Percentiles rank a stretch among this genome's conserved stretches.
Evolutionary conservation across 2,113 vertebrate species (phyloP).

Genomic region (Calidris pugnax): DNA sequence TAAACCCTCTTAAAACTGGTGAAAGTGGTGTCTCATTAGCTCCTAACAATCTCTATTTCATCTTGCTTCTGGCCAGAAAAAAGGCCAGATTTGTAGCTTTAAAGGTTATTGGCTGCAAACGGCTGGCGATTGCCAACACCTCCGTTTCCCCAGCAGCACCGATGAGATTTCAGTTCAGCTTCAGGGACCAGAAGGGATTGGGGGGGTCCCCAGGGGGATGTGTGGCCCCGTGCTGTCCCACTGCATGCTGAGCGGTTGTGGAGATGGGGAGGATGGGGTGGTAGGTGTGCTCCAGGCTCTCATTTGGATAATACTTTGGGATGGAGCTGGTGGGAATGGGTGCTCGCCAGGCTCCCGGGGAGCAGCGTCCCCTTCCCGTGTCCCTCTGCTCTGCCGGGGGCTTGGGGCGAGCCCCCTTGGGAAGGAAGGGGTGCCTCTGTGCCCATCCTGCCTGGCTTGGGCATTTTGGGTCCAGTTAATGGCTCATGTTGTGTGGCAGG

Average conservation of each 20-base stretch:
- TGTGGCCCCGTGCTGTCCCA: neutral
- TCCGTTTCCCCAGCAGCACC: neutral
- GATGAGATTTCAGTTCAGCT: rapidly evolving
- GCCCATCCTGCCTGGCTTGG: neutral
- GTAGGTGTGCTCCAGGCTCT: neutral
- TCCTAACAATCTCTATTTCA: neutral
- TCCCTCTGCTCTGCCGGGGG: neutral
- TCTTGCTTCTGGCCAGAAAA: neutral
- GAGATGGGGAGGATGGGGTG: too few species aligned
- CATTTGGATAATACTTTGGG: neutral
- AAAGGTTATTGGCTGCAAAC: neutral
- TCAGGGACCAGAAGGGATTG: neutral
- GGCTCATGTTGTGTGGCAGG: rapidly evolving
- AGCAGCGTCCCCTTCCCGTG: rapidly evolving
- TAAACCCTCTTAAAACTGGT: neutral
- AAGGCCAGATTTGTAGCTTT: neutral
- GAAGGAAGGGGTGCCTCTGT: neutral
- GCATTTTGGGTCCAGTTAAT: rapidly evolving
- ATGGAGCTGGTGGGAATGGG: rapidly evolving
- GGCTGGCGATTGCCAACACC: rapidly evolving
- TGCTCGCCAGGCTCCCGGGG: rapidly evolving
- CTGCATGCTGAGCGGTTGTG: rapidly evolving
- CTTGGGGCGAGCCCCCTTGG: rapidly evolving
- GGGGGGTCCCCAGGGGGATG: rapidly evolving
- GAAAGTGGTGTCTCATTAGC: neutral